Conservation (phyloP, 2,888 invertebrate genomes). For the Copidosoma aretas region DNA sequence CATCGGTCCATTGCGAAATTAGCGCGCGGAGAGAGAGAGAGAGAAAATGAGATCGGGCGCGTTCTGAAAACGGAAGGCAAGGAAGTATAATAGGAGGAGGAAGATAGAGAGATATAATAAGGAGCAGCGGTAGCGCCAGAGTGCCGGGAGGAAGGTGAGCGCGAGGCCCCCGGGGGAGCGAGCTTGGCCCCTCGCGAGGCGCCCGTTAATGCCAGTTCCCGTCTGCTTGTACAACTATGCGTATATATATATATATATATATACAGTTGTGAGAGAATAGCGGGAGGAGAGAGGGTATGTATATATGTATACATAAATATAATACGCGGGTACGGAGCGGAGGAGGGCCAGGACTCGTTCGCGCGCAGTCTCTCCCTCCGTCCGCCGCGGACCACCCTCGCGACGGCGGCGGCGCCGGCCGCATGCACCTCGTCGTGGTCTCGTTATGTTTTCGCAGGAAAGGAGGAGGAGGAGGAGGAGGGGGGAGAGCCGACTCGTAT, state of each 20-base stretch:
- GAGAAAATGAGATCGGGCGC: neutral
- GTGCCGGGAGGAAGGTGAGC: constrained; percentile 20
- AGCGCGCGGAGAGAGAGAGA: constrained; percentile 12
- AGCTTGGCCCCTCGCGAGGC: constrained; percentile 47
- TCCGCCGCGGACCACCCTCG: constrained; percentile 36
- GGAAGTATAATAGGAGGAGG: constrained; percentile 31
- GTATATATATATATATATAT: constrained; percentile 11
- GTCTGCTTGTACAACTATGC: constrained; percentile 7
- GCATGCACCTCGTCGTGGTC: constrained; percentile 40
- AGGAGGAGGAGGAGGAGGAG: constrained; percentile 6
- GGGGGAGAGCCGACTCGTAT: constrained; percentile 21
- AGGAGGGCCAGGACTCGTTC: constrained; percentile 33
- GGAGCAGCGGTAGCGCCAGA: constrained; percentile 22
- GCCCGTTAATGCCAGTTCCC: constrained; percentile 45
- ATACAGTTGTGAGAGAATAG: constrained; percentile 35
- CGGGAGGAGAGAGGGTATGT: constrained; percentile 57
- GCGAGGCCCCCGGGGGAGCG: constrained; percentile 4
- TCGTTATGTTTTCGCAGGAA: constrained; percentile 37
- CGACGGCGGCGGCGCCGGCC: constrained; percentile 23
- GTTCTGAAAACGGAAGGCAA: constrained; percentile 4
- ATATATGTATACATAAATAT: no score
- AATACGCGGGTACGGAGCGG: constrained; percentile 44
- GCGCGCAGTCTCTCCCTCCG: constrained; percentile 14
- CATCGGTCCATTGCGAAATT: no score
- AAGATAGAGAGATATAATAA: constrained; percentile 42